Percentiles rank a stretch among this genome's conserved stretches.
Evolutionary conservation across 2,888 invertebrate genomes (phyloP).

Genomic region (Harpalus rufipes): DNA sequence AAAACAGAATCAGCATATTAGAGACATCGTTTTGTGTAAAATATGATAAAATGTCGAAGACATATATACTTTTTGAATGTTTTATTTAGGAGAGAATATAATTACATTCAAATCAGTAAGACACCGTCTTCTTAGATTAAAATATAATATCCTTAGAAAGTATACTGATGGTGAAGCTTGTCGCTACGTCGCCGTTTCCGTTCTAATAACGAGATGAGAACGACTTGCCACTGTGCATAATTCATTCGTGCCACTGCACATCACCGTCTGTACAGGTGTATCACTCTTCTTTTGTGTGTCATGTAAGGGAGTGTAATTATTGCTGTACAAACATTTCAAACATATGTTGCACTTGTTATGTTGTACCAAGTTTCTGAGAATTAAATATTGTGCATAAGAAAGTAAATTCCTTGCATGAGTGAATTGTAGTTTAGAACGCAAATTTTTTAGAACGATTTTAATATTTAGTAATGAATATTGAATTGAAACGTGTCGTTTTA

Average conservation of each 20-base stretch:
- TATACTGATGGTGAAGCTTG: slow-evolving; percentile 2
- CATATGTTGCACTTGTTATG: slow-evolving; percentile 25
- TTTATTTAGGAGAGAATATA: too few relatives aligned
- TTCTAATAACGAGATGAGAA: slow-evolving; percentile 63
- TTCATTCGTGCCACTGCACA: slow-evolving; percentile 48
- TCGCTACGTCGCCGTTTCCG: slow-evolving; percentile 64
- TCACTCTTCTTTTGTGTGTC: not conserved
- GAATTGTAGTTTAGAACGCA: too few relatives aligned
- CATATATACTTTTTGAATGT: too few relatives aligned
- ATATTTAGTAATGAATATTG: too few relatives aligned
- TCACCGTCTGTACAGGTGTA: slow-evolving; percentile 4
- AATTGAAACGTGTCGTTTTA: too few relatives aligned
- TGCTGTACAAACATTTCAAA: slow-evolving; percentile 18
- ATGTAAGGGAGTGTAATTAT: slow-evolving; percentile 12
- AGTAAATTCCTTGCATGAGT: not conserved
- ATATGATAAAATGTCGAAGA: too few relatives aligned
- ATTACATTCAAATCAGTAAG: too few relatives aligned
- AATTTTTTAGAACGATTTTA: too few relatives aligned
- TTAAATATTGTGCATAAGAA: not conserved
- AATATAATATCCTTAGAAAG: slow-evolving; percentile 18
- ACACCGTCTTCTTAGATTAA: not conserved
- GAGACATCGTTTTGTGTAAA: too few relatives aligned
- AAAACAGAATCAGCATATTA: too few relatives aligned
- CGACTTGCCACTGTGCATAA: slow-evolving; percentile 31
- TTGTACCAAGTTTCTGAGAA: not conserved